Evolutionary conservation across 2,113 vertebrate genomes (phyloP), one percentile per base, ranked within the genome.

Genomic region (Mixornis gularis): DNA sequence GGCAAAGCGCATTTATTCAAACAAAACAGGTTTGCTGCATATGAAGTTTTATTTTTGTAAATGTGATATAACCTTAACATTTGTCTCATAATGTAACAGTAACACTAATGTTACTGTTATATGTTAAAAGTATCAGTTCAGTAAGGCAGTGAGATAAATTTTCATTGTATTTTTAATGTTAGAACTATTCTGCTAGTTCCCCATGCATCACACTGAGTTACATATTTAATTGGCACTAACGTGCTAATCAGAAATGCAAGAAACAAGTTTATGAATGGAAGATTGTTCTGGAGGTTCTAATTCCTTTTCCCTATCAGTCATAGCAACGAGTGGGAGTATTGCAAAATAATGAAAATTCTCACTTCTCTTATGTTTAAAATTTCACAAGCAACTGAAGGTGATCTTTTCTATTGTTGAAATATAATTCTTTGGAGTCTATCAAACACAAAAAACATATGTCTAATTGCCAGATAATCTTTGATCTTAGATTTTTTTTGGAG

Each of bases 171-270:
- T 76, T 46, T 46, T 12, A 66, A 81, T 60, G 24, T 62, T 73
- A 77, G 34, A 92, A 92, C n/a, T 66, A 65, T 79, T 74, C 48
- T 65, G 43, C 34, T 89, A 87, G 69, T 93, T 95, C 83, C 19
- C 56, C 41, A 71, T 53, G 30, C n/a, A 88, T 79, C 41, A 30
- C 2, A 6, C 20, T 80, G 52, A 46, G 51, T 77, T 58, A 53
- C 10, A 12, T 89, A 59, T 70, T 60, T 87, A 56, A 85, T 43
- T 92, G 60, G 25, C 9, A 79, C 48, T 34, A 53, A 64, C 17
- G 0, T 66, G 36, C 76, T 91, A 92, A 87, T 65, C 43, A 93
- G 40, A 92, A 89, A 40, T 43, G 65, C n/a, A 82, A 87, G 29
- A 63, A 78, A 59, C 13, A 44, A 59, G 3, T 71, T 85, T 56